Base-by-base conservation (phyloP, 2,888 invertebrate species). In the Lasioglossum villosulum region DNA sequence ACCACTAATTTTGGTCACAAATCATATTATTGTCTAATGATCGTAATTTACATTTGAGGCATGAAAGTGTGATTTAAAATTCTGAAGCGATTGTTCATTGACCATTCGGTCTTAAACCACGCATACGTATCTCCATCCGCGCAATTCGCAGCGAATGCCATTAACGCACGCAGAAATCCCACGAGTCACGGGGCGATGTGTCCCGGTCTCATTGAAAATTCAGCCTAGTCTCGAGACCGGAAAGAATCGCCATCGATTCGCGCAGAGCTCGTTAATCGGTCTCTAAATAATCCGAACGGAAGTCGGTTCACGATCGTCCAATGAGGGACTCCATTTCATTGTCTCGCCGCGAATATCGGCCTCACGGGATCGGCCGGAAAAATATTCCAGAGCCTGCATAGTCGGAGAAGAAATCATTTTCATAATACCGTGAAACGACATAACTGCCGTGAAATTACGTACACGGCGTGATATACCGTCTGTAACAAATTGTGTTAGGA, bases 351-450 rank as follows among this genome's bases (percentile, higher is more conserved):
- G 68, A 68, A 37, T 37, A 37, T 68, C 37, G 63, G 63, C 23
- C 45, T 37, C 56, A 0, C 34, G 10, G 56, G 48, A n/a, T 63
- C 63, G 19, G 48, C 39, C 12, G 39, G 78, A 78, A 45, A 45
- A 45, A 72, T 78, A 78, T 78, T 63, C 10, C 45, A 14, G 30
- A 39, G 70, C 4, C 59, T 27, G 63, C 30, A 23, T 37, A 48
- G 27, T 23, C 6, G 30, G 63, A 14, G n/a, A n/a, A 70, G 66
- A 81, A 83, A 76, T 83, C 68, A 34, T 68, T 68, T 37, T 12
- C 37, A 14, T 68, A 68, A 68, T 68, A 37, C 37, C 68, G 37
- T n/a, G 68, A n/a, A 68, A 68, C 37, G 68, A 8, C 39, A 37
- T 68, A 37, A 34, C 37, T 12, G n/a, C 34, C 19, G 68, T 37